Evolutionary conservation across 2,113 vertebrate genomes (phyloP).

Genomic region (Odocoileus virginianus): DNA sequence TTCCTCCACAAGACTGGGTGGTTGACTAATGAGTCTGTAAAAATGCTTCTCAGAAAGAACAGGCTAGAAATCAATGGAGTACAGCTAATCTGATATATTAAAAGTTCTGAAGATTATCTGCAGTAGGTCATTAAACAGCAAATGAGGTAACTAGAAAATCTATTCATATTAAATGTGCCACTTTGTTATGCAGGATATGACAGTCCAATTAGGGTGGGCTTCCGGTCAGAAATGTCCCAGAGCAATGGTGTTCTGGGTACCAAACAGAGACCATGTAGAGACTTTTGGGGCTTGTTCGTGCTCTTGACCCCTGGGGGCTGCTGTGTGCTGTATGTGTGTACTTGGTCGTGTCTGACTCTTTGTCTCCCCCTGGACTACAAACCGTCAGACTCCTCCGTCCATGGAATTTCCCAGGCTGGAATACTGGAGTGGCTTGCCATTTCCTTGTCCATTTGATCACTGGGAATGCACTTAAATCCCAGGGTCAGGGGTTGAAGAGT

Average conservation of each 20-base stretch:
- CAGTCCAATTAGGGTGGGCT: accelerated
- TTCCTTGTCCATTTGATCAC: background rate
- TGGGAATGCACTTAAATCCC: background rate
- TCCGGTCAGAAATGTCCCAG: background rate
- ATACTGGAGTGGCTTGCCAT: background rate
- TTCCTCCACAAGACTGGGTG: background rate
- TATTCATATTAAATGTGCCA: background rate
- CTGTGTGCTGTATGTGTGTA: background rate
- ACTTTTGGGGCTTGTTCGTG: background rate
- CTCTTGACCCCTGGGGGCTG: background rate
- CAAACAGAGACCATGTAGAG: background rate
- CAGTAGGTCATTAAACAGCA: background rate
- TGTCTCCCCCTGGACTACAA: background rate
- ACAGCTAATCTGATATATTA: background rate
- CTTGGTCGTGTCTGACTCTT: background rate
- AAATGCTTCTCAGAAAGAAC: background rate
- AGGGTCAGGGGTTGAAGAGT: background rate
- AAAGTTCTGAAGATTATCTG: background rate
- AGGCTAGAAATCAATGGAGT: background rate
- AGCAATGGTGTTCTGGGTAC: background rate
- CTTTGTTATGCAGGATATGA: background rate
- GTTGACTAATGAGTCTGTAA: background rate
- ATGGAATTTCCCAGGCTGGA: background rate
- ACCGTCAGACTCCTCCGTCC: background rate
- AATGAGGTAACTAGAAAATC: constrained; percentile 25